A percentile compares a stretch with the other conserved stretches of the same genome.
These are phyloP conservation scores for Psix sp. DNA, from an alignment of 1,140 invertebrate genomes.

Conservation along the genomic window DNA sequence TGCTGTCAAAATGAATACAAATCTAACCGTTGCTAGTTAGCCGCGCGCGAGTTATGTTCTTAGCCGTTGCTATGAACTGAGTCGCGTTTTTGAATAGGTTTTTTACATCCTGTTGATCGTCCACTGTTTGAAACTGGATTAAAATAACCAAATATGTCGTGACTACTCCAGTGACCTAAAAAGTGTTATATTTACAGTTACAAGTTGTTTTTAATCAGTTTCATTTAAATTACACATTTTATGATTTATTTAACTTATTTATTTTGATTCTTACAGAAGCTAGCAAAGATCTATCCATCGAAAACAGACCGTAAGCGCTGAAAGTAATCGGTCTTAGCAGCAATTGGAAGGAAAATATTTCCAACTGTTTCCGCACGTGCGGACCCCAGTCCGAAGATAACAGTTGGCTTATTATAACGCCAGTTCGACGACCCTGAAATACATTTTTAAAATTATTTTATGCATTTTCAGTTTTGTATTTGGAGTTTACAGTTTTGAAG, in stretches of 20 bases:
- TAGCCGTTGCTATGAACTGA: slow-evolving; percentile 41
- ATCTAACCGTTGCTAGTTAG: slow-evolving; percentile 1
- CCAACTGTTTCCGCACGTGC: slow-evolving; percentile 73
- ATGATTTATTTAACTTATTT: slow-evolving; percentile 10
- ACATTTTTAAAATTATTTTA: slow-evolving; percentile 8
- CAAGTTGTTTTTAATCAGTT: too few species aligned
- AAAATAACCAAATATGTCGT: slow-evolving; percentile 82
- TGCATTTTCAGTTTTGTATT: not conserved
- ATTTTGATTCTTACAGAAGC: slow-evolving; percentile 79
- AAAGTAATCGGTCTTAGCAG: slow-evolving; percentile 80
- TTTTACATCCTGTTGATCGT: slow-evolving; percentile 49
- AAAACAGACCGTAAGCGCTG: slow-evolving; percentile 81
- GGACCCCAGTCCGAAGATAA: slow-evolving; percentile 63
- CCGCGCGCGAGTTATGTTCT: slow-evolving; percentile 15
- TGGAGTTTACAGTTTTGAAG: too few species aligned
- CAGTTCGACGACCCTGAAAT: slow-evolving; percentile 66
- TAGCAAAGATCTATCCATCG: slow-evolving; percentile 80
- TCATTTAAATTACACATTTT: not conserved
- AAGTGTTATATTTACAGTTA: slow-evolving; percentile 32
- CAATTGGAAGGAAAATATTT: slow-evolving; percentile 82
- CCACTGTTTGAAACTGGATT: slow-evolving; percentile 79
- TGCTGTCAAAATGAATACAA: not conserved
- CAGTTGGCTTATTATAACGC: slow-evolving; percentile 68
- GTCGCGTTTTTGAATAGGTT: slow-evolving; percentile 51
- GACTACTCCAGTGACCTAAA: slow-evolving; percentile 80